phyloP scores from a whole-genome alignment of 2,113 vertebrate genomes.

The Ovibos moschatus region DNA sequence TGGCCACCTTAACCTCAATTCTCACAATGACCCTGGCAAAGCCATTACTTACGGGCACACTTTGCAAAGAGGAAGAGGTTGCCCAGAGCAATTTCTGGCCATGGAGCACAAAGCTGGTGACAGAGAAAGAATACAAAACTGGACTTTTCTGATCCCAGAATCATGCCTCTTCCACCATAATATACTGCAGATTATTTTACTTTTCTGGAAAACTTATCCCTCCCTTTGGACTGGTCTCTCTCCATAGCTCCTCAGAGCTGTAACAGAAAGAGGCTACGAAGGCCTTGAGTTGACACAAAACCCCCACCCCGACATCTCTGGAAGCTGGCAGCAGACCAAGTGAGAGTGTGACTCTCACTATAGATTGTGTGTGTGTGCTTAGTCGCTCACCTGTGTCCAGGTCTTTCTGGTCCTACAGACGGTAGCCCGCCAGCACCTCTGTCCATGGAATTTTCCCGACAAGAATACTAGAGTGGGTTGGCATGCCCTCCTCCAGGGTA shows the following conservation, averaged over 20 bases:
- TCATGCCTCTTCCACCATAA: background rate
- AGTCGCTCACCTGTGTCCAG: background rate
- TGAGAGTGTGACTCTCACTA: background rate
- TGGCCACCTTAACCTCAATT: fast-evolving
- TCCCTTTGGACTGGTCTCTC: background rate
- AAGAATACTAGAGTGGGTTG: background rate
- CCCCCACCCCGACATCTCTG: background rate
- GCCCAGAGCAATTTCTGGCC: background rate
- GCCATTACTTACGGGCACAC: background rate
- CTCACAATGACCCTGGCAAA: background rate
- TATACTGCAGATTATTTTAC: background rate
- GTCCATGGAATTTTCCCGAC: fast-evolving
- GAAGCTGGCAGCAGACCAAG: background rate
- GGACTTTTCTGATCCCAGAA: background rate
- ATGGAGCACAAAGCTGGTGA: background rate
- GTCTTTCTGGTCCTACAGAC: background rate
- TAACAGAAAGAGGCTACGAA: background rate
- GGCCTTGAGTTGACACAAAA: background rate
- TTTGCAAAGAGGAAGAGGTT: background rate
- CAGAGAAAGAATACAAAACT: background rate
- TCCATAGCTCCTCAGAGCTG: background rate
- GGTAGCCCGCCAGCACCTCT: background rate
- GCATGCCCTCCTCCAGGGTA: background rate
- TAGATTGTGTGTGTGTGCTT: background rate
- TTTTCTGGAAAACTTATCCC: background rate